These are phyloP conservation scores for Cheilosia scutellata DNA, from an alignment of 2,888 invertebrate species.

Conservation along the genomic window DNA sequence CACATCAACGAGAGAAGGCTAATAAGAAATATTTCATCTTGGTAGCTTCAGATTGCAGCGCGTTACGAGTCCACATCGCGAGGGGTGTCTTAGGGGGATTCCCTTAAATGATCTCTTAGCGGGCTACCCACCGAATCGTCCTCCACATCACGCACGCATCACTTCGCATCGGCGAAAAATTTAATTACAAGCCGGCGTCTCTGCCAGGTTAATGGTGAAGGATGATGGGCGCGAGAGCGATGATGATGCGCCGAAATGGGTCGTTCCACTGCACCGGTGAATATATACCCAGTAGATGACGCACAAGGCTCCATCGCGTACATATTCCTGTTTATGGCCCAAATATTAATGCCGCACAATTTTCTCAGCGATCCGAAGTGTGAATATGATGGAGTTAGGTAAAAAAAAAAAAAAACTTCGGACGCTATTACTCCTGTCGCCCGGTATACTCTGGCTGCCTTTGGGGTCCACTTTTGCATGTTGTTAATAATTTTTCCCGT, in stretches of 20 bases:
- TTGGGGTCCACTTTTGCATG: conserved; percentile 55
- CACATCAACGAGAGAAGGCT: conserved; percentile 28
- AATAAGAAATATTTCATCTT: conserved; percentile 74
- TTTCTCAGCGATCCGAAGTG: conserved; percentile 67
- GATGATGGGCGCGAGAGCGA: conserved; percentile 75
- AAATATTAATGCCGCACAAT: conserved; percentile 67
- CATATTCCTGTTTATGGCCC: conserved; percentile 51
- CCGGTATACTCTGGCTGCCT: conserved; percentile 21
- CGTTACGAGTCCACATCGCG: conserved; percentile 39
- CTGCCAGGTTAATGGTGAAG: conserved; percentile 72
- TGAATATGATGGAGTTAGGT: conserved; percentile 70
- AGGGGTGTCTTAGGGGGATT: conserved; percentile 11
- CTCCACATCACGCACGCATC: conserved; percentile 64
- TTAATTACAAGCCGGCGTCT: conserved; percentile 75
- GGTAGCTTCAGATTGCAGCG: conserved; percentile 56
- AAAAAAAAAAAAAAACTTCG: too few species aligned
- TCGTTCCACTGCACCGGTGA: conserved; percentile 46
- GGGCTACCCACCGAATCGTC: conserved; percentile 64
- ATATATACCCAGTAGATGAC: background rate
- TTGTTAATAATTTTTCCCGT: conserved; percentile 68
- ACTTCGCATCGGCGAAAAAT: conserved; percentile 74
- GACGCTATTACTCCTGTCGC: conserved; percentile 59
- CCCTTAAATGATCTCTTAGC: conserved; percentile 73
- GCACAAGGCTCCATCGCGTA: conserved; percentile 19
- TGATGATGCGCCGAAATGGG: conserved; percentile 74